These are phyloP conservation scores for Schizopygopsis pylzovi DNA, from an alignment of 2,797 vertebrate genomes.

Conservation along the genomic window DNA sequence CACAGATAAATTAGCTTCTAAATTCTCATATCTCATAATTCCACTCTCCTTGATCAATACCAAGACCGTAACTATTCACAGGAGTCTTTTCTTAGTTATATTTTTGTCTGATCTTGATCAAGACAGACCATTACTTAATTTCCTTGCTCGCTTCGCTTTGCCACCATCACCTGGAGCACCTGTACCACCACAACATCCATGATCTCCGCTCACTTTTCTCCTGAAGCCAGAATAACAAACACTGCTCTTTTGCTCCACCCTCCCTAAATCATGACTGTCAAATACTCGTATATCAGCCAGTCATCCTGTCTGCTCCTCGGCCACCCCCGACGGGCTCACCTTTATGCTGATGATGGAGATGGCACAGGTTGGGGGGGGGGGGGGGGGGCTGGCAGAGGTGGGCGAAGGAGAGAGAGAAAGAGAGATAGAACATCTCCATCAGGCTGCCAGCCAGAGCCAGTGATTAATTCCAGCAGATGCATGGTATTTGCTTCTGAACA, in stretches of 20 bases:
- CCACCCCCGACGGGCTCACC: constrained; percentile 68
- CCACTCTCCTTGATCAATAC: background rate
- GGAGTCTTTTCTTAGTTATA: background rate
- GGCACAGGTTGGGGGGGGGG: constrained; percentile 61
- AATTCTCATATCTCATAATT: constrained; percentile 3
- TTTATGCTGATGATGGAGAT: constrained; percentile 73
- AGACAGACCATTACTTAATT: background rate
- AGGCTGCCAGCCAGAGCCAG: constrained; percentile 68
- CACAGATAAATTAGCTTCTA: background rate
- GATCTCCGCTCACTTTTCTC: constrained; percentile 41
- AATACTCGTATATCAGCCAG: constrained; percentile 33
- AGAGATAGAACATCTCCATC: constrained; percentile 64
- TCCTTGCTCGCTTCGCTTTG: background rate
- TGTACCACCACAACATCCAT: constrained; percentile 20
- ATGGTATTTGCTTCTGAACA: constrained; percentile 74
- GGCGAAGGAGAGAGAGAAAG: constrained; percentile 59
- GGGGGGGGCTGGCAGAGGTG: constrained; percentile 59
- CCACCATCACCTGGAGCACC: constrained; percentile 52
- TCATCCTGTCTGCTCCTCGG: constrained; percentile 48
- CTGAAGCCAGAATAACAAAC: constrained; percentile 36
- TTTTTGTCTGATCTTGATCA: background rate
- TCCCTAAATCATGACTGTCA: constrained; percentile 46
- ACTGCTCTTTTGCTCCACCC: constrained; percentile 31
- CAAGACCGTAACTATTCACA: background rate
- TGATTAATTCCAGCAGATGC: constrained; percentile 77